Evolutionary conservation across 2,113 vertebrate genomes (phyloP).

Genomic region (Prunella himalayana): DNA sequence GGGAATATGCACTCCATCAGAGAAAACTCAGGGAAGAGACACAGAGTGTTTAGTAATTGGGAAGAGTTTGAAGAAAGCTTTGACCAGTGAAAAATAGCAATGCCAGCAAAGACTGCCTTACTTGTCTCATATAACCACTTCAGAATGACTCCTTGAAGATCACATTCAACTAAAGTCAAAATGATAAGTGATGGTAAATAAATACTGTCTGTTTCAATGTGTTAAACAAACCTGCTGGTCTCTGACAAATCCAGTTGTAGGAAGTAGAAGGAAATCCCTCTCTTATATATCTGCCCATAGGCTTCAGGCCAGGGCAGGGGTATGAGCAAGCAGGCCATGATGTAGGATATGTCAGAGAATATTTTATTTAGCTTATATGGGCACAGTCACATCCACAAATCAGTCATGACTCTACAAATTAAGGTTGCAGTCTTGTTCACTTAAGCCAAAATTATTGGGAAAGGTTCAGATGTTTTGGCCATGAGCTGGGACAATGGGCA

Average conservation of each 20-base stretch:
- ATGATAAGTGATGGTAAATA: neutral
- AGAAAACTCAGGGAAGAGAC: neutral
- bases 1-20: neutral
- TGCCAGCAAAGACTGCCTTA: neutral
- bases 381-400: neutral
- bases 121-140: neutral
- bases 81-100: neutral
- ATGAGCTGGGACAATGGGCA: neutral
- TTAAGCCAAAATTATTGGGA: neutral
- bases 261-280: neutral
- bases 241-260: neutral
- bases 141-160: neutral
- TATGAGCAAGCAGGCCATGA: neutral
- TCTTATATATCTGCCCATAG: neutral
- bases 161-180: neutral
- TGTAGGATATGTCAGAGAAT: neutral
- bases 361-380: neutral
- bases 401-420: neutral
- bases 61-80: neutral
- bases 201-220: neutral
- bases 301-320: neutral
- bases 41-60: neutral
- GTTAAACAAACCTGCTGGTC: neutral
- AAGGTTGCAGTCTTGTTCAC: neutral
- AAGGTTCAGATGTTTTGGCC: accelerated